Evolutionary conservation across 2,113 vertebrate genomes (phyloP).

Genomic region (Xenopus laevis): DNA sequence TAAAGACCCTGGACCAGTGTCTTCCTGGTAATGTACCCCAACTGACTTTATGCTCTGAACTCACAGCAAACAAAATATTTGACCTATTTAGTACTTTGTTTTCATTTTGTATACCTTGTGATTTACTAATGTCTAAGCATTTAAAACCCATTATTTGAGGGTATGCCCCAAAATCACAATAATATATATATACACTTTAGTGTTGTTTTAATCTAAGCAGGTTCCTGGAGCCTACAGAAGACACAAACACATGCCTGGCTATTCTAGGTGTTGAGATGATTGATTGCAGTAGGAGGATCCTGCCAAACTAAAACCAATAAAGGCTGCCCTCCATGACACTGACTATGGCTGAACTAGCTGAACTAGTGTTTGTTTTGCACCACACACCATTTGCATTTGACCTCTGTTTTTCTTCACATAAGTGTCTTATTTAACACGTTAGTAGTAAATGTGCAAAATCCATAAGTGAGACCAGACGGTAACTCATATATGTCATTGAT

Average conservation of each 20-base stretch:
- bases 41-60: no score
- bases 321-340: conserved; percentile 26
- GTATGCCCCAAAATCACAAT: no score
- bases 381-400: conserved; percentile 39
- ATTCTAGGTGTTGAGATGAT: conserved; percentile 39
- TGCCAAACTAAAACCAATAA: conserved; percentile 32
- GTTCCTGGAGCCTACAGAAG: background rate
- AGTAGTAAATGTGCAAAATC: conserved; percentile 31
- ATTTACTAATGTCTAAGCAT: no score
- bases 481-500: conserved; percentile 27
- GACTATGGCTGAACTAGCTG: conserved; percentile 26
- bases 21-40: no score
- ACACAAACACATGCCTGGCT: background rate
- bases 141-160: no score
- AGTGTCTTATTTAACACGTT: conserved; percentile 34
- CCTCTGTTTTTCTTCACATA: conserved; percentile 33
- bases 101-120: no score
- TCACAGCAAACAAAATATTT: no score
- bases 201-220: background rate
- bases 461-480: conserved; percentile 26
- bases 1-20: no score
- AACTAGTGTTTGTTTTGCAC: conserved; percentile 38
- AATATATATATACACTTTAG: no score
- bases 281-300: conserved; percentile 26
- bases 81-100: no score